Base-by-base conservation (phyloP, 2,113 vertebrate species). In the Amphiprion percula region DNA sequence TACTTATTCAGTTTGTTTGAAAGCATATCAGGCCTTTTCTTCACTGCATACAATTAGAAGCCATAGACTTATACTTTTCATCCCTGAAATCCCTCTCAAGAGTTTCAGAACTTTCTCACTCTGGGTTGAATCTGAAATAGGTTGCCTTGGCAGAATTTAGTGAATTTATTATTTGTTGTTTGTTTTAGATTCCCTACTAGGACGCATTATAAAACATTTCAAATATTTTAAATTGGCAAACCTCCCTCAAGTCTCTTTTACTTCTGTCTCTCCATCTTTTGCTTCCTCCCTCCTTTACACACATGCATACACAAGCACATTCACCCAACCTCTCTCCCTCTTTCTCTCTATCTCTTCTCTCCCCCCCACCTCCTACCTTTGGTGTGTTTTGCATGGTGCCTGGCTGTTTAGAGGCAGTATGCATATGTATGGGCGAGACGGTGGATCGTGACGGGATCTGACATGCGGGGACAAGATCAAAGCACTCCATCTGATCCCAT, bases 401-500 rank as follows among this genome's bases (percentile, higher is more conserved):
- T 77, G 82, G 85, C 86, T 90, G 88, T 92, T 93, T 92, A 79
- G 88, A 92, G 78, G 82, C 87, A 61, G 65, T 86, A 89, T 93
- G 92, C 92, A 94, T 94, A 93, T 93, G 91, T 91, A 94, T 94
- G 92, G 85, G 87, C 46, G 77, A 90, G 89, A 86, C 87, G 89
- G 91, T 91, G 91, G 91, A 92, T 94, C 79, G 82, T 91, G 91
- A 91, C 86, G 85, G 88, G 87, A 92, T 91, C 91, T 92, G 92
- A 93, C 93, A 93, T 62, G 79, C 87, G 62, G 89, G 91, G 90
- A 91, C 93, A 91, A 91, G 92, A 94, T 95, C 93, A 94, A 94
- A 95, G 94, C 82, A 67, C 83, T 92, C 87, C 91, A 93, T 95
- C 93, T 92, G 92, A 94, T 95, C 93, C 88, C 88, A 91, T 92